phyloP scores from a whole-genome alignment of 2,113 vertebrate genomes.

The Emydocephalus ijimae region DNA sequence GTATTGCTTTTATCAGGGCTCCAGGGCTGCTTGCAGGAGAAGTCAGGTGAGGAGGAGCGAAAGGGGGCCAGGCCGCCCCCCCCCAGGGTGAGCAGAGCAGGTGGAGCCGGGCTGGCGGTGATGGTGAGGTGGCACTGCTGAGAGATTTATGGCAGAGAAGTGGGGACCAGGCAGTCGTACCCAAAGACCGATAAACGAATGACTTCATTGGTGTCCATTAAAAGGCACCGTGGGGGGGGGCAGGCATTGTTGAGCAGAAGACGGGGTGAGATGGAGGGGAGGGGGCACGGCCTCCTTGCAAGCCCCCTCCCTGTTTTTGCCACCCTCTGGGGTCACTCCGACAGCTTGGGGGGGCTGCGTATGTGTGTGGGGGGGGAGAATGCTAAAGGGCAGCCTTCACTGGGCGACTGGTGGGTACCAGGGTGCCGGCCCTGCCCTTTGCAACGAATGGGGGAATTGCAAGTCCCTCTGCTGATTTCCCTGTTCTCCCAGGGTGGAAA shows the following conservation, averaged over 20 bases:
- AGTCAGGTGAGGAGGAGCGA: not conserved
- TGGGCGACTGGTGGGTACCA: not conserved
- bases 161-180: not conserved
- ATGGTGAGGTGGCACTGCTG: not conserved
- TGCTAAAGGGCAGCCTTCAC: not conserved
- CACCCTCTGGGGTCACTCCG: not conserved
- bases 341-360: not conserved
- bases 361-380: no score
- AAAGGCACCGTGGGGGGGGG: not conserved
- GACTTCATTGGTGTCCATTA: not conserved
- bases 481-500: not conserved
- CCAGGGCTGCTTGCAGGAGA: not conserved
- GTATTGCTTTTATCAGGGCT: not conserved
- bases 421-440: not conserved
- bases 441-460: not conserved
- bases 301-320: not conserved
- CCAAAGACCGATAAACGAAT: constrained; percentile 9
- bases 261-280: not conserved
- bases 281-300: not conserved
- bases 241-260: not conserved
- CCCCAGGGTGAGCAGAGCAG: not conserved
- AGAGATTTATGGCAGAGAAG: not conserved
- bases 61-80: not conserved
- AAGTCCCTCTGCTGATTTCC: not conserved
- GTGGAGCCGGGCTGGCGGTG: not conserved